Base-by-base conservation (phyloP, 1,140 invertebrate species). In the Heliconius nattereri region DNA sequence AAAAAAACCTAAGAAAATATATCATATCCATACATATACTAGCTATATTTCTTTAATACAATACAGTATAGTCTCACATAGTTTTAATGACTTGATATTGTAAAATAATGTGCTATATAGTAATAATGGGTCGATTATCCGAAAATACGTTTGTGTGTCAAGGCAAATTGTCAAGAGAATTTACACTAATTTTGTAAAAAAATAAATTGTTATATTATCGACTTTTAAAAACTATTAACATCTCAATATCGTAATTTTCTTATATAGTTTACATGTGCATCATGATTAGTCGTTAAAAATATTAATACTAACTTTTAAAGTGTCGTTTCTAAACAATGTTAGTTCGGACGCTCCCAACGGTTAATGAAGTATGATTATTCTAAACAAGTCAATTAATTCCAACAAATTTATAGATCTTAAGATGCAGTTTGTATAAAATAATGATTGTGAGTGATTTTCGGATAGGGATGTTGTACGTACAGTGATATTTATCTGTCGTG, bases 281-380 rank as follows among this genome's bases (percentile, higher is more conserved):
- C 9, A 76, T 45, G 60, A 45, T 32, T n/a, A 16, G 23, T 73
- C 23, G 3, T 40, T 40, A 7, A 73, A 77, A 54, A 29, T 23
- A 80, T 49, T 71, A n/a, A 70, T 9, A 71, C 19, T 26, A 70
- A 11, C 32, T 72, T 37, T 29, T 23, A 45, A 45, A 45, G 37
- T 7, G 32, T 70, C 32, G 70, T 66, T 20, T 26, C 60, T 71
- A 81, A 84, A 87, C 76, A 85, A 91, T 92, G 89, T 81, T 91
- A 79, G 81, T 90, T 86, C 85, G 90, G 89, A 92, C 91, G 89
- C 90, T 89, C 86, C 85, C 86, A 86, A 86, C 84, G 81, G 81
- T 84, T 79, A 78, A 71, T 81, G 29, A 52, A 81, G 70, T 78
- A 81, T 81, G 73, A 70, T 49, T 78, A 76, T 76, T 60, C 26